Evolutionary conservation across 2,797 vertebrate species (phyloP).

Genomic region (Gobio occitaniae): DNA sequence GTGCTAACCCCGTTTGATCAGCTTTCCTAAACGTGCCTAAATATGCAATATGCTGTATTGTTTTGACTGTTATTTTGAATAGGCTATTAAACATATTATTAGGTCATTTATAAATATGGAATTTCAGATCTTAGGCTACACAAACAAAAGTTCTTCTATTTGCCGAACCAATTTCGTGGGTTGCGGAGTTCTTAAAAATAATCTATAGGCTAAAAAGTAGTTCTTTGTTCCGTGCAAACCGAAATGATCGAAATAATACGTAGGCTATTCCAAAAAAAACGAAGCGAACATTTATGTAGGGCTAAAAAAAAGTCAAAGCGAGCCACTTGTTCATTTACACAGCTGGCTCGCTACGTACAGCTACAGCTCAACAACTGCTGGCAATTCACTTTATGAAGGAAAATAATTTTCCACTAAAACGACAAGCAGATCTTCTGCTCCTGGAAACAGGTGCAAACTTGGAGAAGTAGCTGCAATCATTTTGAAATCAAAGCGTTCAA

Average conservation of each 20-base stretch:
- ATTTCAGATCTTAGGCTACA: neutral
- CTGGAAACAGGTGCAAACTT: slow-evolving; percentile 42
- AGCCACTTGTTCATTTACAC: slow-evolving; percentile 27
- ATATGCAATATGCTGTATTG: neutral
- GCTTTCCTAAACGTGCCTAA: neutral
- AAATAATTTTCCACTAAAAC: slow-evolving; percentile 30
- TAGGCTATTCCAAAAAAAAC: neutral
- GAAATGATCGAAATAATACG: neutral
- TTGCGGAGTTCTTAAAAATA: neutral
- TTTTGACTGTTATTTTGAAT: neutral
- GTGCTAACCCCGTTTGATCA: neutral
- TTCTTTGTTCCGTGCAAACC: neutral
- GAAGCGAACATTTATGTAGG: neutral
- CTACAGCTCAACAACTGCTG: slow-evolving; percentile 7
- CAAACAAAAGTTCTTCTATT: neutral
- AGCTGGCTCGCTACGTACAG: neutral
- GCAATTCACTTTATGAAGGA: slow-evolving; percentile 20
- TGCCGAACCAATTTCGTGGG: neutral
- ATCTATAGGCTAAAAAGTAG: neutral
- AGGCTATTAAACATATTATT: neutral
- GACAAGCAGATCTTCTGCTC: slow-evolving; percentile 72
- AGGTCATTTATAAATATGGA: neutral
- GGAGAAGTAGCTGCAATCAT: neutral
- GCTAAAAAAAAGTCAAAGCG: neutral
- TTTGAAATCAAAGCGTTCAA: neutral